These are phyloP conservation scores for Platyrinchus mystaceus DNA, from an alignment of 2,797 vertebrate species.

Conservation along the genomic window DNA sequence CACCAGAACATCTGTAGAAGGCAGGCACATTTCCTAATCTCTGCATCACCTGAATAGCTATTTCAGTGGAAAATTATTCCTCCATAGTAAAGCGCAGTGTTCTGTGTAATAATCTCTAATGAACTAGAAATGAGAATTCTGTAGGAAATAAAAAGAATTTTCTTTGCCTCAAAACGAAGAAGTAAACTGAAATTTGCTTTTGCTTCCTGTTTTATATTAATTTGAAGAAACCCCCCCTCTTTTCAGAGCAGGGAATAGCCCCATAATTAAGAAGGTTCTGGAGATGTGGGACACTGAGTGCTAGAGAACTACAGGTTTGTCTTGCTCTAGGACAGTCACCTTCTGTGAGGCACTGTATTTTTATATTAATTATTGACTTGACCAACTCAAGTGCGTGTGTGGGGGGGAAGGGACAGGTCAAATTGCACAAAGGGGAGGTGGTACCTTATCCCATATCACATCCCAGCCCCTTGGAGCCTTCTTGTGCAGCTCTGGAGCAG, in stretches of 20 bases:
- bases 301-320: background rate
- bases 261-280: background rate
- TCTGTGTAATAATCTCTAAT: background rate
- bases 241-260: background rate
- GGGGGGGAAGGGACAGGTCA: background rate
- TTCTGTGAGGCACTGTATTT: background rate
- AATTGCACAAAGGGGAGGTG: background rate
- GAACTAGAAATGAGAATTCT: background rate
- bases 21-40: background rate
- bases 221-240: background rate
- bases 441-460: background rate
- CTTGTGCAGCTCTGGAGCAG: background rate
- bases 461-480: background rate
- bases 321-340: background rate
- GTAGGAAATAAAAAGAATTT: background rate
- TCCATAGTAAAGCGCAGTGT: background rate
- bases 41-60: background rate
- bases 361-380: background rate
- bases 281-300: rapidly evolving
- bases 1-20: background rate
- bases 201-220: background rate
- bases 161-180: background rate
- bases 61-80: background rate
- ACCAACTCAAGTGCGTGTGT: background rate
- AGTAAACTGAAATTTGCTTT: background rate